Percentiles rank a stretch among this genome's conserved stretches.
These are phyloP conservation scores for Diaphora mendica DNA, from an alignment of 2,888 invertebrate species.

Conservation along the genomic window DNA sequence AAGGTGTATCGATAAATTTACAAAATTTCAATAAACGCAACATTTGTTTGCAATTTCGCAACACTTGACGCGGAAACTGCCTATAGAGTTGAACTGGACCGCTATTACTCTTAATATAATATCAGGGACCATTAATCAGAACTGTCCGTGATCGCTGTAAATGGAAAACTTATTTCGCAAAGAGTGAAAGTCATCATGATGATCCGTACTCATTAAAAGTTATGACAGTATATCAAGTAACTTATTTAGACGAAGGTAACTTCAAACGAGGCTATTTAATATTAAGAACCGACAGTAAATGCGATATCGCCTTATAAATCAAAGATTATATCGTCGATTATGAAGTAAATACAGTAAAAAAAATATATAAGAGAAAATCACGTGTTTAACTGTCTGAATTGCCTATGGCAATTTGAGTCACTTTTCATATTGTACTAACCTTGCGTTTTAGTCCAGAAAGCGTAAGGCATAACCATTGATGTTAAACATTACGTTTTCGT, in stretches of 20 bases:
- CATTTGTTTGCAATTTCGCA: slow-evolving; percentile 22
- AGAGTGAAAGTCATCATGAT: slow-evolving; percentile 36
- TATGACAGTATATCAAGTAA: slow-evolving; percentile 8
- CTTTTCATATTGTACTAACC: too few relatives aligned
- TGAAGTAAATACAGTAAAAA: neutral
- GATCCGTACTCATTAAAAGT: slow-evolving; percentile 39
- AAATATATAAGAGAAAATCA: neutral
- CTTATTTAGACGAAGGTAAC: slow-evolving; percentile 5
- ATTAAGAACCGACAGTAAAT: neutral
- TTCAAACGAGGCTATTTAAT: neutral
- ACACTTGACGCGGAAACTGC: slow-evolving; percentile 35
- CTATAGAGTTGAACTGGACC: slow-evolving; percentile 25
- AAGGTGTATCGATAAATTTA: slow-evolving; percentile 12
- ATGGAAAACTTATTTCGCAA: slow-evolving; percentile 47
- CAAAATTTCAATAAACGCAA: slow-evolving; percentile 25
- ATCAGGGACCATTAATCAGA: slow-evolving; percentile 46
- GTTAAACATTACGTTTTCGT: too few relatives aligned
- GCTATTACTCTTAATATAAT: slow-evolving; percentile 47
- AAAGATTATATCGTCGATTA: neutral
- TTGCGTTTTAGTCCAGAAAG: neutral
- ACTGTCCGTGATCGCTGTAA: slow-evolving; percentile 34
- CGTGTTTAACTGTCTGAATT: neutral
- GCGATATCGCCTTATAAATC: neutral
- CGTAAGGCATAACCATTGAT: neutral
- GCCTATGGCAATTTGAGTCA: neutral